A percentile compares a stretch with the other conserved stretches of the same genome.
phyloP scores from a whole-genome alignment of 2,888 invertebrate genomes.

The Hirtodrosophila duncani region DNA sequence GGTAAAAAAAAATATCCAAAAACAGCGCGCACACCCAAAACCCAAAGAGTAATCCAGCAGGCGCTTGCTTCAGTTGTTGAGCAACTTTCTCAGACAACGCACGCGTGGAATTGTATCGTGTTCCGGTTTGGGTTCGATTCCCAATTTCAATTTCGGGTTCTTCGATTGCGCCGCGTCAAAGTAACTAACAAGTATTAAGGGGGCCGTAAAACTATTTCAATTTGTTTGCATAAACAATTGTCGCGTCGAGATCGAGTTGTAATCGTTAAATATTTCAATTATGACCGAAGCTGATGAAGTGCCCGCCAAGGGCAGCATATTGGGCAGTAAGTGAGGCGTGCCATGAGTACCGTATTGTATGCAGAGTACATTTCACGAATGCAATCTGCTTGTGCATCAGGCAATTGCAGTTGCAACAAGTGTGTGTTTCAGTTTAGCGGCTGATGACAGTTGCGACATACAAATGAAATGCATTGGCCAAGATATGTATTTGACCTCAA shows the following conservation, averaged over 20 bases:
- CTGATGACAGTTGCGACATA: conserved; percentile 28
- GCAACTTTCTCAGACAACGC: conserved; percentile 56
- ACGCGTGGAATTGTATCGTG: conserved; percentile 37
- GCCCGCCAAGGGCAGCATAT: conserved; percentile 81
- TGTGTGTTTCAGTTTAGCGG: conserved; percentile 15
- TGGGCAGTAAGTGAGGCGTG: conserved; percentile 80
- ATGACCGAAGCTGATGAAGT: conserved; percentile 80
- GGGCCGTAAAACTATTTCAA: background rate
- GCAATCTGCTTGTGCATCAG: conserved; percentile 45
- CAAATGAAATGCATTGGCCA: conserved; percentile 17
- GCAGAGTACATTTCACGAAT: conserved; percentile 20
- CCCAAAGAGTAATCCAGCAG: conserved; percentile 40
- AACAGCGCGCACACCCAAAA: conserved; percentile 21
- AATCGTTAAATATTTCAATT: conserved; percentile 15
- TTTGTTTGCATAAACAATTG: conserved; percentile 15
- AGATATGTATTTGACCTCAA: conserved; percentile 51
- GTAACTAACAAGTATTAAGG: conserved; percentile 6
- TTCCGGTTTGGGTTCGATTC: conserved; percentile 1
- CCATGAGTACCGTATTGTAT: conserved; percentile 2
- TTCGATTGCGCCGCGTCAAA: conserved; percentile 4
- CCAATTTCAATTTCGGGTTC: background rate
- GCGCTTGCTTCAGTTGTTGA: conserved; percentile 57
- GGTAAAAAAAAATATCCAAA: conserved; percentile 16
- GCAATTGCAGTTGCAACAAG: conserved; percentile 56
- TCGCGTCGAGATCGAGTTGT: conserved; percentile 5